A percentile compares a stretch with the other conserved stretches of the same genome.
Evolutionary conservation across 1,140 invertebrate species (phyloP).

Genomic region (Arctopsyche grandis): DNA sequence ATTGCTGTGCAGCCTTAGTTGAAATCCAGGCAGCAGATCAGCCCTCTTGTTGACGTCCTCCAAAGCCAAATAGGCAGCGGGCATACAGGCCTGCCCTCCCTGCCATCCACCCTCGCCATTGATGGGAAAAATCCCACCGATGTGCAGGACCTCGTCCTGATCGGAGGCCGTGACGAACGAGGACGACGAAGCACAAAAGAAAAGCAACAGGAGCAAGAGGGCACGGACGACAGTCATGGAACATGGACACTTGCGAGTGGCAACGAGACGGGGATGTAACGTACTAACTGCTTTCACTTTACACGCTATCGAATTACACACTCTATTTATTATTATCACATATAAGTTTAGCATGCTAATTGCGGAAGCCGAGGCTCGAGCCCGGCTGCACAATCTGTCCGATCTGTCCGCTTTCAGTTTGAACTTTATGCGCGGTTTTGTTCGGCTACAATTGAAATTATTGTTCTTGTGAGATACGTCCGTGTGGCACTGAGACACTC

Average conservation of each 20-base stretch:
- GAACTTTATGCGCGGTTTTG: slow-evolving; percentile 50
- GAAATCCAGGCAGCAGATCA: slow-evolving; percentile 92
- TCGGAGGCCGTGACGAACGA: slow-evolving; percentile 57
- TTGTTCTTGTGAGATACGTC: slow-evolving; percentile 18
- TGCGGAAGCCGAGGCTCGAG: too few relatives aligned
- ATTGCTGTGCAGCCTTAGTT: slow-evolving; percentile 91
- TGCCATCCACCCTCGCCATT: slow-evolving; percentile 95
- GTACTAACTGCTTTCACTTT: neutral
- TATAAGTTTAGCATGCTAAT: neutral
- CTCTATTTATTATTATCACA: slow-evolving; percentile 34
- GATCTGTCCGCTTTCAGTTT: slow-evolving; percentile 49
- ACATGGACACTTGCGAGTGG: neutral
- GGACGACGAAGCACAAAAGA: slow-evolving; percentile 56
- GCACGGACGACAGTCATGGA: slow-evolving; percentile 1
- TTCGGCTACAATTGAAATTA: slow-evolving; percentile 19
- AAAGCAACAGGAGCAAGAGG: slow-evolving; percentile 55
- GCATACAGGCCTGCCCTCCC: slow-evolving; percentile 93
- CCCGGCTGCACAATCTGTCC: too few relatives aligned
- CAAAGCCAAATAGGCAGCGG: slow-evolving; percentile 93
- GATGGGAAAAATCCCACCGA: slow-evolving; percentile 98
- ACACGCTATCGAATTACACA: slow-evolving; percentile 4
- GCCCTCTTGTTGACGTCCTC: slow-evolving; percentile 93
- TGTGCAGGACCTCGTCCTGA: slow-evolving; percentile 85
- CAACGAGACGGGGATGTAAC: neutral
- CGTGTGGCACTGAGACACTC: neutral